These are phyloP conservation scores for Ctenodactylus gundi DNA, from an alignment of 2,113 vertebrate species.

Conservation along the genomic window DNA sequence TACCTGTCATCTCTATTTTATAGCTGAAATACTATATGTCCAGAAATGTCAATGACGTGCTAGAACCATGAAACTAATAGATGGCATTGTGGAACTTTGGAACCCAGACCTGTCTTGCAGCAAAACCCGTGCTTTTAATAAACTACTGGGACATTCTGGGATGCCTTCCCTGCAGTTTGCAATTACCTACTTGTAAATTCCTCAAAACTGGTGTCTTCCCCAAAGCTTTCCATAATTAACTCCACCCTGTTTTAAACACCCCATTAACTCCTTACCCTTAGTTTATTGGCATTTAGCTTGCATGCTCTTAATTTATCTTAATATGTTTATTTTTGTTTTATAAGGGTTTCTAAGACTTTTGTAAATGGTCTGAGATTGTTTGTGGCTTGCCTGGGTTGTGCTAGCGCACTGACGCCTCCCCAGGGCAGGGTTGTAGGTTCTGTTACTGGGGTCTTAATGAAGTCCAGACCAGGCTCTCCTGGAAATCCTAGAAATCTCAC, in stretches of 20 bases:
- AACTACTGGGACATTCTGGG: neutral
- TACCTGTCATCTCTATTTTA: neutral
- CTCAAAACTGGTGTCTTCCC: slow-evolving; percentile 9
- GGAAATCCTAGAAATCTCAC: neutral
- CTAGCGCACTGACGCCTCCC: neutral
- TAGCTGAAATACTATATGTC: slow-evolving; percentile 14
- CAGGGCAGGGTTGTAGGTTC: neutral
- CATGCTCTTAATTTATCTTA: neutral
- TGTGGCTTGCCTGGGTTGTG: neutral
- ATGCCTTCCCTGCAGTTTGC: neutral
- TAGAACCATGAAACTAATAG: neutral
- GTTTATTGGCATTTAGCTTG: neutral
- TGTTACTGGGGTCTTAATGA: neutral
- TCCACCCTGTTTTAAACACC: neutral
- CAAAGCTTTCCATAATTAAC: slow-evolving; percentile 7
- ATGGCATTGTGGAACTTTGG: neutral
- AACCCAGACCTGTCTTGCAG: neutral
- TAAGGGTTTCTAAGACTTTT: slow-evolving; percentile 15
- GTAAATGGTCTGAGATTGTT: neutral
- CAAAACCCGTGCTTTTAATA: slow-evolving; percentile 10
- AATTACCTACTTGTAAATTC: slow-evolving; percentile 3
- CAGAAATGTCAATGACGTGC: neutral
- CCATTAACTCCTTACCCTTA: neutral
- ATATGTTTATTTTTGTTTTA: slow-evolving; percentile 22
- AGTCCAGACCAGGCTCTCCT: neutral